Evolutionary conservation across 2,113 vertebrate genomes (phyloP), one percentile per base, ranked within the genome.

Genomic region (Monarcha castaneiventris): DNA sequence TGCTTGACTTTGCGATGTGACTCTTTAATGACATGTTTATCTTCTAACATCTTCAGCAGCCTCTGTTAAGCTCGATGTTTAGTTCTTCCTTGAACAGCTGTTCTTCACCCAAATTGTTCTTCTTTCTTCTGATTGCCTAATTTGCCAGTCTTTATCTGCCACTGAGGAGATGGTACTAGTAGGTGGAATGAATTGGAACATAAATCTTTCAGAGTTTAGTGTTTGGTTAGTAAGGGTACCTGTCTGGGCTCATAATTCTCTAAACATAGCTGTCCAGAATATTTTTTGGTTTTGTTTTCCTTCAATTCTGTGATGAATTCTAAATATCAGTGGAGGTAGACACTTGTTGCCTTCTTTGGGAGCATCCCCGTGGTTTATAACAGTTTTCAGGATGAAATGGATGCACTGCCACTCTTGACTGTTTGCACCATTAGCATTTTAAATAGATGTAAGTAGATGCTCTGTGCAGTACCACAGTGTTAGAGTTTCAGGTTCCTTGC

Each of bases 391-490:
- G 16, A 43, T 67, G 73, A 41, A 74, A 59, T 43, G 11, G 13
- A 18, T 62, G 33, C 1, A 0, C 16, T 74, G 11, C 21, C 77
- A 9, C n/a, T 61, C 16, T 39, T 6, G 19, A 49, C 32, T 25
- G 15, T 32, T 89, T 77, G 10, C 9, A 35, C 2, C 0, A 13
- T 73, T 76, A 39, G 27, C 29, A 32, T 89, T 84, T 84, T 19
- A 74, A 44, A 22, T 39, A n/a, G 10, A 9, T 59, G 6, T 63
- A 37, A 66, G 11, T 11, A 41, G 46, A 51, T 62, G 15, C 30
- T 43, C 55, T 73, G 6, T 87, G 23, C 16, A 66, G 11, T 75
- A 19, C 35, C 55, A 6, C 0, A 0, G 2, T 29, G 20, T 29
- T 66, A 17, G 67, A 92, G 32, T 15, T 51, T 67, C 33, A 35